phyloP scores from a whole-genome alignment of 1,140 invertebrate species.

The Tetragnatha versicolor region DNA sequence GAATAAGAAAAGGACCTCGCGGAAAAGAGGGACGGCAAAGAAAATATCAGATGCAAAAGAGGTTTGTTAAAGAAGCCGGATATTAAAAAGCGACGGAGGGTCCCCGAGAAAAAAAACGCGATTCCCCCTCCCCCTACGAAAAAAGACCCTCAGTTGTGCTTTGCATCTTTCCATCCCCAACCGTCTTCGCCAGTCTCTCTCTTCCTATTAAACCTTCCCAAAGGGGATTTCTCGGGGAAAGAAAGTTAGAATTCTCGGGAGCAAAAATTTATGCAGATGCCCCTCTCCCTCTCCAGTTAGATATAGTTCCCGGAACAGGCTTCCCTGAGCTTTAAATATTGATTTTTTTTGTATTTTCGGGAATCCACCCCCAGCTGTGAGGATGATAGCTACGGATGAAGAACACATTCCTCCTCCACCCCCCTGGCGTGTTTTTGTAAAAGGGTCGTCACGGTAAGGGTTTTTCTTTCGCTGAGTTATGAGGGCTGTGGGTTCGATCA shows the following conservation, averaged over 20 bases:
- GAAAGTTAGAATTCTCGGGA: conserved; percentile 6
- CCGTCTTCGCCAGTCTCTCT: not conserved
- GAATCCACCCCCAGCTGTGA: conserved; percentile 24
- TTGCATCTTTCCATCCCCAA: not conserved
- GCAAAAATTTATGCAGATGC: conserved; percentile 39
- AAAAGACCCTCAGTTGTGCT: conserved; percentile 3
- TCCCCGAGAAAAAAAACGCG: not conserved
- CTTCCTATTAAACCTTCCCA: conserved; percentile 26
- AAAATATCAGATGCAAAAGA: conserved; percentile 32
- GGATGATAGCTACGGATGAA: conserved; percentile 35
- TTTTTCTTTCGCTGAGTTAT: conserved; percentile 5
- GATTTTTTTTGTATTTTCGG: conserved; percentile 19
- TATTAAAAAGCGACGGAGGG: conserved; percentile 33
- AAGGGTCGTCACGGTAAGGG: not conserved
- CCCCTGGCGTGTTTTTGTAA: conserved; percentile 11
- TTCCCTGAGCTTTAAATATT: conserved; percentile 26
- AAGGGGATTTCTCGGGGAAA: not conserved
- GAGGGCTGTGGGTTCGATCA: not conserved
- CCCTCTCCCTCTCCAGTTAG: not conserved
- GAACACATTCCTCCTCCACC: not conserved
- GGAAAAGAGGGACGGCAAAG: conserved; percentile 5
- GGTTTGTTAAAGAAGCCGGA: conserved; percentile 37
- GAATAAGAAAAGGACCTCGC: not conserved
- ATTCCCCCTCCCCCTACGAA: not conserved
- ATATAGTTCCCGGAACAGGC: conserved; percentile 7